Base-by-base conservation (phyloP, 1,140 invertebrate genomes). In the Zaprionus davidi region DNA sequence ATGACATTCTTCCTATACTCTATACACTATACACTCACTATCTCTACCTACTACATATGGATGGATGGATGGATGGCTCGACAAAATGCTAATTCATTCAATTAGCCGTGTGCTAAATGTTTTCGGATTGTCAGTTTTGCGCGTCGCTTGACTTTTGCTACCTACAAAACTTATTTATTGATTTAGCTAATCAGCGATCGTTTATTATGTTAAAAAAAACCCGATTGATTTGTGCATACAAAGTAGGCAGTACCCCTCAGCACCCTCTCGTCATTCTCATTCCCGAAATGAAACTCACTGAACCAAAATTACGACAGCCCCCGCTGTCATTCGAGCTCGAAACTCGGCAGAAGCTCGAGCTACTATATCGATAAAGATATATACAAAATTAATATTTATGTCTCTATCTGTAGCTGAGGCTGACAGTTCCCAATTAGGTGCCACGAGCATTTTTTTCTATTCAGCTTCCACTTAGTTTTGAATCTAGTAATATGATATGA, bases 171-270 rank as follows among this genome's bases (percentile, higher is more conserved):
- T 70, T 80, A 84, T 88, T 88, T 88, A 88, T 88, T 88, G 85
- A 88, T 88, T 88, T 84, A 79, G 85, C 84, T 88, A 88, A 88
- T 88, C 84, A 88, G 84, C 78, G 67, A 90, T 73, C 84, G 81
- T 76, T 88, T 84, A 88, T 90, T 88, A 88, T 88, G 81, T 90
- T 81, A 84, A 46, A 46, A 46, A 44, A n/a, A 44, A 73, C 9
- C 76, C 72, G 80, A 88, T 83, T 83, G 84, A 80, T 81, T 77
- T 81, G 77, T 69, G 84, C 83, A 87, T 87, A 87, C 83, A 87
- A 87, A 87, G 83, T 79, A 72, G 77, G 31, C 55, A 15, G 26
- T 22, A 1, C 22, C 58, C 22, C 20, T 6, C 28, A 31, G 28
- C 28, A 31, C 15, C 13, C 17, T 15, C 26, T 15, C 7, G n/a